Evolutionary conservation across 2,888 invertebrate species (phyloP).

Genomic region (Protodeltote pygarga): DNA sequence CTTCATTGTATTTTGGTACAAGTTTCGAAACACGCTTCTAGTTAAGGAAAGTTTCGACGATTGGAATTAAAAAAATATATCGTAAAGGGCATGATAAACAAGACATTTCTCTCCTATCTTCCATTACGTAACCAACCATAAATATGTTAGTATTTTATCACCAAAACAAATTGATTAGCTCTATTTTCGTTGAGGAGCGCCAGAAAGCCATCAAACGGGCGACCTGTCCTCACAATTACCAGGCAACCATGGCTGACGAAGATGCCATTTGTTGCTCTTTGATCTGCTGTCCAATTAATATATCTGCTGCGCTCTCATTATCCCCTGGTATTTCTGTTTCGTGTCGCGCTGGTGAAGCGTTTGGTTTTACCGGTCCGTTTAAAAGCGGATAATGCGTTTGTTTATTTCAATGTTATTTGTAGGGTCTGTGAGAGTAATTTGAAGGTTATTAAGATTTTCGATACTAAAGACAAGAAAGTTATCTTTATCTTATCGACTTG

Average conservation of each 20-base stretch:
- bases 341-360: conserved; percentile 54
- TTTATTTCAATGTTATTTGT: conserved; percentile 21
- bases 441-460: no score
- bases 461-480: no score
- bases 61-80: no score
- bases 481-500: no score
- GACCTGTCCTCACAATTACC: conserved; percentile 67
- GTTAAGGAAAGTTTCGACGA: no score
- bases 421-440: not conserved
- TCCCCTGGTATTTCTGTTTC: conserved; percentile 67
- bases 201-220: conserved; percentile 49
- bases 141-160: conserved; percentile 25
- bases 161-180: conserved; percentile 37
- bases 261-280: conserved; percentile 66
- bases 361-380: conserved; percentile 36
- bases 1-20: not conserved
- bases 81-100: no score
- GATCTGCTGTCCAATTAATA: conserved; percentile 73
- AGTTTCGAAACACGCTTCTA: no score
- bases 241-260: conserved; percentile 64
- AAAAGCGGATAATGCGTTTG: conserved; percentile 18
- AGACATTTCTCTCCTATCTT: conserved; percentile 23
- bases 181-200: conserved; percentile 43
- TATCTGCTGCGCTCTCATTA: conserved; percentile 67
- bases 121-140: conserved; percentile 22